Evolutionary conservation across 2,888 invertebrate species (phyloP).

Genomic region (Sphinx pinastri): DNA sequence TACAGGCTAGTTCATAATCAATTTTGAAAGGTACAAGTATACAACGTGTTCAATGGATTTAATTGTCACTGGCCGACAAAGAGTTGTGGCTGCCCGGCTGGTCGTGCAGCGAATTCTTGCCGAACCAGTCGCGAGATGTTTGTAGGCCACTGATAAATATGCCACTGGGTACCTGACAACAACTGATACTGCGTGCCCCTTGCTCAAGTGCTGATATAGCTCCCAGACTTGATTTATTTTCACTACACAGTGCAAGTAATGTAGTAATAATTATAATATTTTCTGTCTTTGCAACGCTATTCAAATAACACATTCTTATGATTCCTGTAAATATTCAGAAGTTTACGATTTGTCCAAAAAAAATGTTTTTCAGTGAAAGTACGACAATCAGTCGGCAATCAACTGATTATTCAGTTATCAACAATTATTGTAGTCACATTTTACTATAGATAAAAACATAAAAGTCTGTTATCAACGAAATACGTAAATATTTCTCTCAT

Average conservation of each 20-base stretch:
- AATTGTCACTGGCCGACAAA: slow-evolving; percentile 61
- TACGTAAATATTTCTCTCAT: slow-evolving; percentile 10
- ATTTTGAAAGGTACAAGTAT: slow-evolving; percentile 36
- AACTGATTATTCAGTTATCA: slow-evolving; percentile 18
- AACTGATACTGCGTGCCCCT: slow-evolving; percentile 2
- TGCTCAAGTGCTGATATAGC: slow-evolving; percentile 4
- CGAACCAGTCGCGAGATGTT: slow-evolving; percentile 23
- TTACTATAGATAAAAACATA: neutral
- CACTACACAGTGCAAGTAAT: neutral
- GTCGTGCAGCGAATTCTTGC: slow-evolving; percentile 2
- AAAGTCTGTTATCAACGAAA: slow-evolving; percentile 21
- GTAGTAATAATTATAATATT: neutral
- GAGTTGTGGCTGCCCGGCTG: slow-evolving; percentile 44
- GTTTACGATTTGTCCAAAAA: neutral
- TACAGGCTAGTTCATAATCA: neutral
- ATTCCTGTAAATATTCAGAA: neutral
- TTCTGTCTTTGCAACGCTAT: neutral
- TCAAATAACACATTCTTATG: too few relatives aligned
- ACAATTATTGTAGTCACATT: slow-evolving; percentile 16
- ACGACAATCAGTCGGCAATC: slow-evolving; percentile 2
- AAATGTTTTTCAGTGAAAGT: slow-evolving; percentile 12
- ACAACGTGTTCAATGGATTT: slow-evolving; percentile 53
- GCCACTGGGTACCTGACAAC: slow-evolving; percentile 26
- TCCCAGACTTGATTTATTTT: neutral
- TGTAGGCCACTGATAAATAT: slow-evolving; percentile 29